Base-by-base conservation (phyloP, 2,797 vertebrate genomes). In the Dromococcyx pavoninus region DNA sequence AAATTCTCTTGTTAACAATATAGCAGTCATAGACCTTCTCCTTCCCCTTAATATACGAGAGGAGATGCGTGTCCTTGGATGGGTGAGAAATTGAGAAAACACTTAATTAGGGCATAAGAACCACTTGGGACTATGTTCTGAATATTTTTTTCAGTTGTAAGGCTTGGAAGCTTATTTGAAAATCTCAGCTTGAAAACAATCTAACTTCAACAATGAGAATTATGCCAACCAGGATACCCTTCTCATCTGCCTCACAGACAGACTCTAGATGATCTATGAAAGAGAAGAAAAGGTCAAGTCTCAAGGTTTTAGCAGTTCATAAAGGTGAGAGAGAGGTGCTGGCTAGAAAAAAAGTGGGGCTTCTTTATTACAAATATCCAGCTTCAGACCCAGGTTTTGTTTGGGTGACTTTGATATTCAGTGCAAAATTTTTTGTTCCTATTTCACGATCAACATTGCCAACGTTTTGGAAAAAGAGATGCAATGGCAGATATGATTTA, bases 1-100 rank as follows among this genome's bases (percentile, higher is more conserved):
- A 96, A 91, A 79, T 95, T 82, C 41, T 91, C 53, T 58, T 90
- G 76, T 93, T 95, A 96, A 86, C 83, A 84, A 35, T 65, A 79
- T 85, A 69, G 54, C 87, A 60, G 67, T 93, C 80, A 82, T 84
- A 83, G 89, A 43, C 8, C 1, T 74, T 75, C 69, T 93, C 62
- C 71, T 77, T 90, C 22, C 76, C 67, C n/a, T 46, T 58, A 86
- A 25, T 18, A 27, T 33, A 61, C 0, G 11, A 70, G 72, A 91
- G 69, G 75, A 85, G 73, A 58, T 32, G 13, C 19, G 15, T 81
- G 70, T 41, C 58, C 72, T 95, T 66, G 88, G 78, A 62, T 73
- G 87, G 88, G 56, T 88, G 76, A 92, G 91, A 92, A 93, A 82
- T 60, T 85, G 86, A 91, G 57, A 82, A 87, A 51, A 54, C 58